Evolutionary conservation across 2,888 invertebrate genomes (phyloP).

Genomic region (Rotaria sp.): DNA sequence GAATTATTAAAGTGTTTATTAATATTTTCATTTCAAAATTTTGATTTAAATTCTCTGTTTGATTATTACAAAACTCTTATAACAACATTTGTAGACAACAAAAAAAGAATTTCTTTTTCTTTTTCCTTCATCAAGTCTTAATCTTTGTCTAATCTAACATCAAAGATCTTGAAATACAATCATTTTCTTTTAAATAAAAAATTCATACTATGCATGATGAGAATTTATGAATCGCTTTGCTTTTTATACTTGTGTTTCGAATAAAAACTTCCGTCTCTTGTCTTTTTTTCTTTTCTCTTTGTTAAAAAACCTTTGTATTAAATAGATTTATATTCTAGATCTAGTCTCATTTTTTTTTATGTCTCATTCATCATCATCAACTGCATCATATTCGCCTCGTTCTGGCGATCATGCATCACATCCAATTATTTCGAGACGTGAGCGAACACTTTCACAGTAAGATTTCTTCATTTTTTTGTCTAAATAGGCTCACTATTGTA

Average conservation of each 20-base stretch:
- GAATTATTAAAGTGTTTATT: no score
- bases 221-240: not conserved
- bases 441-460: constrained; percentile 21
- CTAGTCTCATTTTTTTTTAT: not conserved
- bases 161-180: no score
- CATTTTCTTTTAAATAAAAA: no score
- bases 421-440: not conserved
- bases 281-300: not conserved
- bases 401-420: not conserved
- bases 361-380: not conserved
- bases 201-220: no score
- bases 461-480: not conserved
- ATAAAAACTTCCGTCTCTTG: not conserved
- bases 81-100: no score
- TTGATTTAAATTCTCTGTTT: no score
- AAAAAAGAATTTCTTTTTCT: no score
- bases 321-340: not conserved
- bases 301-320: not conserved
- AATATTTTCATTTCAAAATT: no score
- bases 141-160: no score
- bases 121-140: no score
- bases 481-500: not conserved
- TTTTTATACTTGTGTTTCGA: no score
- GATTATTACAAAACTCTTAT: no score
- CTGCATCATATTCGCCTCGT: not conserved